Base-by-base conservation (phyloP, 2,888 invertebrate genomes). In the Hypercompe scribonia region DNA sequence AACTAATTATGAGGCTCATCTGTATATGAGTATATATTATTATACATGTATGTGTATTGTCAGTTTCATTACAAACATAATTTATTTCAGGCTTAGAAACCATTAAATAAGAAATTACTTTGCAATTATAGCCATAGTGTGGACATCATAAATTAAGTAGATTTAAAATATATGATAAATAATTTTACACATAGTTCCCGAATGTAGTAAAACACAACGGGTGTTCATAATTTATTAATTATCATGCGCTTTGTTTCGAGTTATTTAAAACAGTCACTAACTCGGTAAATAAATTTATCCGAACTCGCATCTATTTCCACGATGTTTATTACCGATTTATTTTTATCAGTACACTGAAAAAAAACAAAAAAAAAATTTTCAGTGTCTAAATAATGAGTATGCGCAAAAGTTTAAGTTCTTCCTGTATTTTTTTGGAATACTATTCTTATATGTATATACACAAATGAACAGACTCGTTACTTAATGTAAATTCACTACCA, bases 241-340 rank as follows among this genome's bases (percentile, higher is more conserved):
- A 28, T 18, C 31, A 18, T 42, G 36, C n/a, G n/a, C 36, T 24
- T 33, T 67, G 28, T 33, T 67, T 50, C 21, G 33, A 46, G 46
- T 63, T 39, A 15, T 70, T 70, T 70, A 63, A 46, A 42, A 42
- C 68, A n/a, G 36, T 13, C 63, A 39, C 63, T 33, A 42, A 70
- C 69, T 63, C 31, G 10, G 67, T 18, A 13, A 42, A 67, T 11
- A 24, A 33, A 67, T 50, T 46, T 67, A 36, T 3, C 15, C 8
- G 18, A 13, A 65, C 28, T 65, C 39, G 28, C 42, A 15, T n/a
- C n/a, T 39, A 24, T 65, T 18, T n/a, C 13, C n/a, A 34, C n/a
- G n/a, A 13, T 36, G n/a, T 36, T n/a, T 1, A 11, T 36, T 15
- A n/a, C 36, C 5, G 4, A 11, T 15, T 1, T n/a, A 13, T 54